These are phyloP conservation scores for Dasyurus viverrinus DNA, from an alignment of 2,113 vertebrate species.

Conservation along the genomic window DNA sequence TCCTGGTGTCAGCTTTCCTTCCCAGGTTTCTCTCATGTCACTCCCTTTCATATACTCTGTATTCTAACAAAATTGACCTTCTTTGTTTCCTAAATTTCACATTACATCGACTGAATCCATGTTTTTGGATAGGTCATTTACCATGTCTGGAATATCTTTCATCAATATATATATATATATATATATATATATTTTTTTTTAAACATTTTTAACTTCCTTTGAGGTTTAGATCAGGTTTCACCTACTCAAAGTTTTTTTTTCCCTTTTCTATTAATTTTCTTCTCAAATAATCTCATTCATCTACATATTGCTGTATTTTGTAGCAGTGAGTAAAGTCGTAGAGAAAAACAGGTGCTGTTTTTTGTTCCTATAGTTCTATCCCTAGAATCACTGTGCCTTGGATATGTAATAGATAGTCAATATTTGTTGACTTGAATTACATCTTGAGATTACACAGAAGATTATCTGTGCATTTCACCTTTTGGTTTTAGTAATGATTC, in stretches of 20 bases:
- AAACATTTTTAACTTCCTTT: not conserved
- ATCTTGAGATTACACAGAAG: slow-evolving; percentile 1
- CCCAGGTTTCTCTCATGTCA: not conserved
- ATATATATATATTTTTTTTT: no score
- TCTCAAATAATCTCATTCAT: not conserved
- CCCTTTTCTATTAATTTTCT: not conserved
- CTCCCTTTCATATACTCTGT: not conserved
- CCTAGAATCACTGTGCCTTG: not conserved
- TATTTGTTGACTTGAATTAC: not conserved
- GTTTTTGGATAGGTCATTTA: not conserved
- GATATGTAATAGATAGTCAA: not conserved
- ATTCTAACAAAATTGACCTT: not conserved
- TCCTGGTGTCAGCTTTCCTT: not conserved
- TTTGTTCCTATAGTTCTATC: not conserved
- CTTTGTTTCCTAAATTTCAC: not conserved
- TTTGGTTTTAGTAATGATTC: slow-evolving; percentile 37
- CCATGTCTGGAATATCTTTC: not conserved
- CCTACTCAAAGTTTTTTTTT: not conserved
- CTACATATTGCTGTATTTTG: not conserved
- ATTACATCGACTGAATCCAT: not conserved
- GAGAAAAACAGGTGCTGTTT: not conserved
- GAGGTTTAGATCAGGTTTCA: not conserved
- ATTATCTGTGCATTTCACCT: slow-evolving; percentile 17
- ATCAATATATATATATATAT: not conserved
- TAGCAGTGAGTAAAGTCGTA: not conserved